Conservation (phyloP, 2,888 invertebrate species). For the Chrysomela aeneicollis region DNA sequence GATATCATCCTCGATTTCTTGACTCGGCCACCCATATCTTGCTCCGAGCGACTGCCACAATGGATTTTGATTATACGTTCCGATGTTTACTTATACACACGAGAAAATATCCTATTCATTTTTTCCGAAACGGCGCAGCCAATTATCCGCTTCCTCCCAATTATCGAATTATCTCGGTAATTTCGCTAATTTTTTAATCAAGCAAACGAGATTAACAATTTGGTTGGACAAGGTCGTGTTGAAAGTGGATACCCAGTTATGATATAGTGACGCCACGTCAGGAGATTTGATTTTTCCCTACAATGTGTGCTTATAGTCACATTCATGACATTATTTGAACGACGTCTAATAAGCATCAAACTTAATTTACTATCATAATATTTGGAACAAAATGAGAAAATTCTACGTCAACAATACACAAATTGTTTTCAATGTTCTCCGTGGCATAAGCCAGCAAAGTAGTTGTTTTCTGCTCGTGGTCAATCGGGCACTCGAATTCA, state of each 20-base stretch:
- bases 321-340: too few species aligned
- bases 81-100: slow-evolving; percentile 5
- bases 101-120: slow-evolving; percentile 3
- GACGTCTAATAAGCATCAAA: too few species aligned
- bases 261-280: too few species aligned
- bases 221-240: background rate
- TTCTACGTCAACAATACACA: too few species aligned
- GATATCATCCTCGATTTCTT: background rate
- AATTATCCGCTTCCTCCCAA: background rate
- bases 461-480: too few species aligned
- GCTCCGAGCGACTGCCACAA: background rate
- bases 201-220: background rate
- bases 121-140: background rate
- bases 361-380: too few species aligned
- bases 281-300: too few species aligned
- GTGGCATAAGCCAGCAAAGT: too few species aligned
- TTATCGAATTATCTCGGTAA: slow-evolving; percentile 1
- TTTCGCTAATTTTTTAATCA: background rate
- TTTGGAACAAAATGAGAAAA: too few species aligned
- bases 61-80: slow-evolving; percentile 4
- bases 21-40: background rate
- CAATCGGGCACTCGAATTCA: too few species aligned
- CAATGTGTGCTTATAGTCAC: too few species aligned
- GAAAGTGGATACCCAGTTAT: background rate
- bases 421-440: too few species aligned